Evolutionary conservation across 1,140 invertebrate species (phyloP), one percentile per base, ranked within the genome.

Genomic region (Caenorhabditis remanei): DNA sequence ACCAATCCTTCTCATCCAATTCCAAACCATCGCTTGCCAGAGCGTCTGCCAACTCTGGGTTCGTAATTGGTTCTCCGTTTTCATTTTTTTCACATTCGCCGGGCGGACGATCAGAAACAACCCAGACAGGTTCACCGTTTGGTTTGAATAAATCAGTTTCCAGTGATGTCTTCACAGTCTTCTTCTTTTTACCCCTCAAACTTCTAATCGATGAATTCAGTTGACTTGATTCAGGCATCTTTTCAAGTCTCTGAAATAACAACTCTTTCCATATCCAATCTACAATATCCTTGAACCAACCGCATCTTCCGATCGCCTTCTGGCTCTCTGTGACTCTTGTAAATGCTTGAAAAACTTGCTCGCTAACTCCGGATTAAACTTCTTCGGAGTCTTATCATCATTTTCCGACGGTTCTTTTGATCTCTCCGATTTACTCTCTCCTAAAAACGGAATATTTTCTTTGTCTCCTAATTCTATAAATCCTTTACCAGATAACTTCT

Each of bases 81-180:
- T 71, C 67, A n/a, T 19, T 71, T 46, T 71, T 71, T n/a, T 46
- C 41, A 71, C 67, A 71, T n/a, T 71, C 67, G 1, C 41, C 67
- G 3, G 41, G 14, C 8, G 67, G 19, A 32, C 41, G 13, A 14
- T 71, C 67, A 46, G 67, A 21, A 5, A 71, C 43, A 16, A 71
- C 43, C 67, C 67, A 71, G 11, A 71, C 67, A 32, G 67, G 67
- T 9, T 67, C 63, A 14, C 63, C 63, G 40, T 67, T 67, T 13
- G 63, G 63, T 21, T 67, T 67, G 63, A 71, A 71, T n/a, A 71
- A n/a, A n/a, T 71, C 19, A 2, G 67, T 8, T 41, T 71, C 67
- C 4, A n/a, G 41, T 5, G 67, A 8, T 6, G 14, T 13, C 19
- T 71, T 46, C 41, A 6, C 40, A n/a, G 19, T 43, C 9, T 16